These are phyloP conservation scores for Brachionus manjavacas DNA, from an alignment of 1,140 invertebrate species.

Conservation along the genomic window DNA sequence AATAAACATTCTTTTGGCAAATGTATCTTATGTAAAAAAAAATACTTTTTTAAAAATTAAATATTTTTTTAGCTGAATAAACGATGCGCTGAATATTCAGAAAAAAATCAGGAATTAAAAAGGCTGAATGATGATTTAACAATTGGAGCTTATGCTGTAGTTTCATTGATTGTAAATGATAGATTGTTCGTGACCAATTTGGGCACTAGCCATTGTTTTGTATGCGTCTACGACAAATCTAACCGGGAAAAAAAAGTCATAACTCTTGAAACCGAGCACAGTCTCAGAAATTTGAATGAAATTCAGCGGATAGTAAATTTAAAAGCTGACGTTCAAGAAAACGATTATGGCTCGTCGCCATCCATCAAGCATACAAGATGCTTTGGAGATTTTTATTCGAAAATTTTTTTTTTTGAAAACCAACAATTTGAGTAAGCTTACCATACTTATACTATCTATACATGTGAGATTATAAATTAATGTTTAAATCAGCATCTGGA, in stretches of 20 bases:
- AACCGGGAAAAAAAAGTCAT: background rate
- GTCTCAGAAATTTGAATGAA: background rate
- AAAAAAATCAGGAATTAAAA: background rate
- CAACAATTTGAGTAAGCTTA: background rate
- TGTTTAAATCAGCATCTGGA: no score
- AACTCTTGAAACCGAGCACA: background rate
- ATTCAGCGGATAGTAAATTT: background rate
- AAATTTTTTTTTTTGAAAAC: background rate
- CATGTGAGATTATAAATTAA: no score
- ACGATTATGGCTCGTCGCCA: background rate
- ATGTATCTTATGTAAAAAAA: background rate
- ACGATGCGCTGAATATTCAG: background rate
- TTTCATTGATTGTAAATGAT: conserved; percentile 26
- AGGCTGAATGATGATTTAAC: background rate
- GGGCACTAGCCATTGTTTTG: conserved; percentile 30
- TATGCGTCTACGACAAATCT: background rate
- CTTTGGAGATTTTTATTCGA: conserved; percentile 16
- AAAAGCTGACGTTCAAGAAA: background rate
- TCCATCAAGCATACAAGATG: background rate
- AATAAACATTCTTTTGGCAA: background rate
- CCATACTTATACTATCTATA: no score
- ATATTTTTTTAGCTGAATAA: background rate
- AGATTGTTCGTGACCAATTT: conserved; percentile 25
- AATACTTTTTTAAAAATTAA: background rate
- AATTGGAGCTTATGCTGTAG: background rate